phyloP scores from a whole-genome alignment of 2,888 invertebrate genomes.

The Rhabditophanes sp. region DNA sequence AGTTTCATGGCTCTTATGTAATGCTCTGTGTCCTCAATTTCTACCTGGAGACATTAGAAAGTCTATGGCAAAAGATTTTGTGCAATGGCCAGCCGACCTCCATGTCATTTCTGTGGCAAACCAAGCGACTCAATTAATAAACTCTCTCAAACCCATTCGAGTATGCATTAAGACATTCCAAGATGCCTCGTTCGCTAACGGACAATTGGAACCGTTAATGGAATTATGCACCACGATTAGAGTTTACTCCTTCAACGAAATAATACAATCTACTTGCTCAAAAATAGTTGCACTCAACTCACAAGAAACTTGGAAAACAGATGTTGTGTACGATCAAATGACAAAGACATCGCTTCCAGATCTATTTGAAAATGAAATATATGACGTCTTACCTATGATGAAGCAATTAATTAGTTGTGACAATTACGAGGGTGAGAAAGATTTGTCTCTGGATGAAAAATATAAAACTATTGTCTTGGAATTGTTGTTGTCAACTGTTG shows the following conservation, averaged over 20 bases:
- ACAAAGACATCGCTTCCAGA: constrained; percentile 41
- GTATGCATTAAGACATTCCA: constrained; percentile 25
- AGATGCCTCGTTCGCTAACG: constrained; percentile 18
- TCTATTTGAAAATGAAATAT: constrained; percentile 37
- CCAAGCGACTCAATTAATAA: too few relatives aligned
- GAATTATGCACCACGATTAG: constrained; percentile 39
- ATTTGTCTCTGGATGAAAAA: constrained; percentile 36
- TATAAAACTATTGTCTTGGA: constrained; percentile 20
- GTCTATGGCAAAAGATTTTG: too few relatives aligned
- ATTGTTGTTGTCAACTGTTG: constrained; percentile 22
- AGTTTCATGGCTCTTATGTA: constrained; percentile 39
- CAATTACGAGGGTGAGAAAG: constrained; percentile 32
- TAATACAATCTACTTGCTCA: constrained; percentile 22
- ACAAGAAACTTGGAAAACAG: constrained; percentile 40
- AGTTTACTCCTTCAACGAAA: constrained; percentile 26
- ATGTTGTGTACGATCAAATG: constrained; percentile 20
- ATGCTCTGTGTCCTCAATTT: constrained; percentile 35
- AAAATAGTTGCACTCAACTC: constrained; percentile 20
- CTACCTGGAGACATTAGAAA: constrained; percentile 20
- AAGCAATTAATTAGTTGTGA: constrained; percentile 23
- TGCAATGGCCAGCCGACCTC: too few relatives aligned
- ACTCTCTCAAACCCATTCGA: constrained; percentile 25
- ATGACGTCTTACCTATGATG: constrained; percentile 27
- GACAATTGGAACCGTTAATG: constrained; percentile 32
- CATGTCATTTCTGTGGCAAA: too few relatives aligned